Evolutionary conservation across 1,140 invertebrate species (phyloP).

Genomic region (Cydia amplana): DNA sequence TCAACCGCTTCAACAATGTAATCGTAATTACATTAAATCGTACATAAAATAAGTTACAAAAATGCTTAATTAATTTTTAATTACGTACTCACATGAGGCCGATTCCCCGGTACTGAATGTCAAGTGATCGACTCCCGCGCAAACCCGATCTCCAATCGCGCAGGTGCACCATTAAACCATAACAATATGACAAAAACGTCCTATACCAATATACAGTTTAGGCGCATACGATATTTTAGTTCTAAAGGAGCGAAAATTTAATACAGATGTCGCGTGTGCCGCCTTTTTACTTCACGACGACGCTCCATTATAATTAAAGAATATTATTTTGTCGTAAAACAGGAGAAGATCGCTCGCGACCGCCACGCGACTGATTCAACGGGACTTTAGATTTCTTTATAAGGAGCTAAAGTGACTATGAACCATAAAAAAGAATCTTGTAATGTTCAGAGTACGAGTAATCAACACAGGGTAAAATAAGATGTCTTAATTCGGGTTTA

Average conservation of each 20-base stretch:
- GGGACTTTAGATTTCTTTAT: constrained; percentile 61
- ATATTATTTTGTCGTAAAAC: constrained; percentile 76
- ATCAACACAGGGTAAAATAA: constrained; percentile 2
- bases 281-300: constrained; percentile 68
- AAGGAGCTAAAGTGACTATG: constrained; percentile 33
- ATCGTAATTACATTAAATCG: background rate
- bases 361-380: constrained; percentile 59
- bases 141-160: constrained; percentile 48
- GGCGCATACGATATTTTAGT: background rate
- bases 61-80: constrained; percentile 60
- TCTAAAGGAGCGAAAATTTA: constrained; percentile 53
- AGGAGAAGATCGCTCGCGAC: constrained; percentile 45
- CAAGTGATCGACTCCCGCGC: constrained; percentile 53
- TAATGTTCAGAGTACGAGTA: constrained; percentile 17
- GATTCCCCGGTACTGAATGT: constrained; percentile 52
- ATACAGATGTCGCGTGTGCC: constrained; percentile 76
- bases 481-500: constrained; percentile 20
- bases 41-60: constrained; percentile 6
- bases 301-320: constrained; percentile 75
- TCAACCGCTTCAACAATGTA: constrained; percentile 1
- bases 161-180: constrained; percentile 68
- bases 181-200: background rate
- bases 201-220: background rate
- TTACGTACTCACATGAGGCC: constrained; percentile 59
- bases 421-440: constrained; percentile 36